Evolutionary conservation across 2,888 invertebrate genomes (phyloP), one percentile per base, ranked within the genome.

Genomic region (Lithodes maja): DNA sequence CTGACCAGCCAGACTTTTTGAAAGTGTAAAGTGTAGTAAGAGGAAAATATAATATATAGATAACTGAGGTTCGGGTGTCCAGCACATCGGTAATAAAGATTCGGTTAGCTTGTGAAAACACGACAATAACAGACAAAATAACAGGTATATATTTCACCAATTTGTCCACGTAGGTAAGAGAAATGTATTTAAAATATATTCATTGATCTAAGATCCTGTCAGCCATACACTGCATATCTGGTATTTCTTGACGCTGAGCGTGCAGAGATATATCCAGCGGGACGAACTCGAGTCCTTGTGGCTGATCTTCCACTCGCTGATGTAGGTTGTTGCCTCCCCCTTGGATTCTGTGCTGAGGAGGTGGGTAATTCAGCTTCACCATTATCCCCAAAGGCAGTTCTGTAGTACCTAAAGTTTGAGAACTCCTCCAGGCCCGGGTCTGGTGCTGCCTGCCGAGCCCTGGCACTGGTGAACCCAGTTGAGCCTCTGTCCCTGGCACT

Each of bases 371-470:
- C 61, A 17, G 80, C 5, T 3, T 53, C 17, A 52, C 78, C 68
- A 0, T 81, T 49, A 17, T 84, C 49, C 2, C 91, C 91, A 55
- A 91, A 91, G 49, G 90, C 90, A 9, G 91, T 91, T 55, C 86
- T 91, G 75, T 88, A 91, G 53, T 90, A 91, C 1, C 91, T 75
- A 69, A 91, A 91, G 17, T 91, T 91, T 12, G 91, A 75, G 50
- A 91, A 91, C 52, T 88, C 91, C 55, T 90, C 83, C 5, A 68
- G 86, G 12, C 69, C 78, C 7, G 89, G 82, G 71, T 90, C 90
- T 3, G 77, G 55, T 17, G 69, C 33, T n/a, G 86, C 54, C 53
- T 81, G 55, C 3, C 83, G 74, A 50, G 50, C 50, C 53, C 80
- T 71, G 52, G 33, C 53, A 2, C 54, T 61, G 61, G 80, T 55